phyloP scores from a whole-genome alignment of 2,888 invertebrate genomes.

The Drosophila siamana region DNA sequence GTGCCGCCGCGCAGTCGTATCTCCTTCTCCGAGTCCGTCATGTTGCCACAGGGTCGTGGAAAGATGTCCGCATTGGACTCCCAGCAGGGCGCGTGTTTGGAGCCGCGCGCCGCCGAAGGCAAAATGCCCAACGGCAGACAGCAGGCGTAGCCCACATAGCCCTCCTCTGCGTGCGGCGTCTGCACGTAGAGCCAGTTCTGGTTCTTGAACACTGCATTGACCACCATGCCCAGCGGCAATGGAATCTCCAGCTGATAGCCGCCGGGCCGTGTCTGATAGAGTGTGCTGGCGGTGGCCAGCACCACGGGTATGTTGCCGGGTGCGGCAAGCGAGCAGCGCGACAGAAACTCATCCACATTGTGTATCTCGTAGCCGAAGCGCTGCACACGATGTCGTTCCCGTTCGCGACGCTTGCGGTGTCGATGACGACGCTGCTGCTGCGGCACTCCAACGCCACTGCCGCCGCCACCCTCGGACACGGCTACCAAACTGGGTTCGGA shows the following conservation, averaged over 20 bases:
- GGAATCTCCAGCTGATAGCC: slow-evolving; percentile 89
- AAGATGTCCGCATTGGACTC: slow-evolving; percentile 93
- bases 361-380: slow-evolving; percentile 92
- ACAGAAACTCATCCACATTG: slow-evolving; percentile 92
- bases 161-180: slow-evolving; percentile 94
- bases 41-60: slow-evolving; percentile 92
- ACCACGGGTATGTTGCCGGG: slow-evolving; percentile 95
- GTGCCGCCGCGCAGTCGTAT: slow-evolving; percentile 87
- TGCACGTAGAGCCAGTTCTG: slow-evolving; percentile 94
- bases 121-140: slow-evolving; percentile 92
- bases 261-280: slow-evolving; percentile 91
- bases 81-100: slow-evolving; percentile 90
- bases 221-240: slow-evolving; percentile 92
- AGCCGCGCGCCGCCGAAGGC: slow-evolving; percentile 85
- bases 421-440: slow-evolving; percentile 82
- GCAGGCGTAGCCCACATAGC: slow-evolving; percentile 91
- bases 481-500: slow-evolving; percentile 85
- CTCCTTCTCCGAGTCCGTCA: slow-evolving; percentile 92
- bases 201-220: slow-evolving; percentile 94
- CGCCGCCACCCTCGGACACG: slow-evolving; percentile 79
- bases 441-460: slow-evolving; percentile 41
- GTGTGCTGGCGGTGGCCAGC: slow-evolving; percentile 90
- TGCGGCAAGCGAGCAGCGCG: slow-evolving; percentile 91
- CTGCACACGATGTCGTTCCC: slow-evolving; percentile 83
- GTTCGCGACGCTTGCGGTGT: slow-evolving; percentile 81